Evolutionary conservation across 2,797 vertebrate genomes (phyloP).

Genomic region (Myotis daubentonii): DNA sequence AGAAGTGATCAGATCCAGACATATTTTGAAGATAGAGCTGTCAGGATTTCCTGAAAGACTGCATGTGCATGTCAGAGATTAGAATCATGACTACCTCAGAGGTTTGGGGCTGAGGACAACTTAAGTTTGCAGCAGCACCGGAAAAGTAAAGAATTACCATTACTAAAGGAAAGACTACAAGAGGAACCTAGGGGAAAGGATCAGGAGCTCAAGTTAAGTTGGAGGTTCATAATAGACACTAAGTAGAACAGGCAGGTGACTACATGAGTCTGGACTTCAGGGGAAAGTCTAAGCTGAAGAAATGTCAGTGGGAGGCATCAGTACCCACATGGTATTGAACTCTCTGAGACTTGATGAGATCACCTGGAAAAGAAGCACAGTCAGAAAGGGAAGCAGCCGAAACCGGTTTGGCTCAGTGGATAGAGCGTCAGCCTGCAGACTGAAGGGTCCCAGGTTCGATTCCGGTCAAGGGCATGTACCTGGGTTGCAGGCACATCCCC

Average conservation of each 20-base stretch:
- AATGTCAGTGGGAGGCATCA: neutral
- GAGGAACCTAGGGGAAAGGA: neutral
- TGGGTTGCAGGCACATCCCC: no score
- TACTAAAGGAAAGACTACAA: neutral
- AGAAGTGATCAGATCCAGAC: neutral
- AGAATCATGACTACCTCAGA: conserved; percentile 5
- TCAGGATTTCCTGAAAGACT: conserved; percentile 16
- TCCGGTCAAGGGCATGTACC: no score
- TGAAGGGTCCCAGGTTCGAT: no score
- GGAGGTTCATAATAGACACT: conserved; percentile 8
- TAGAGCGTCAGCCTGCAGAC: no score
- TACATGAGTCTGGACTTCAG: neutral
- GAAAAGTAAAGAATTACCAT: neutral
- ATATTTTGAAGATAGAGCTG: conserved; percentile 3
- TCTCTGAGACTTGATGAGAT: neutral
- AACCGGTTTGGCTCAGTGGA: no score
- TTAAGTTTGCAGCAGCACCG: neutral
- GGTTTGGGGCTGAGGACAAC: neutral
- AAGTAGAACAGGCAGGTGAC: neutral
- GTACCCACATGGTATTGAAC: neutral
- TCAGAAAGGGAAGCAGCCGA: conserved; percentile 11
- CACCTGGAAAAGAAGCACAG: neutral
- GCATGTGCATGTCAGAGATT: neutral
- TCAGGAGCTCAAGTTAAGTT: conserved; percentile 5
- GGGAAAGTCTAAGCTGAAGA: neutral